Evolutionary conservation across 2,113 vertebrate genomes (phyloP), one percentile per base, ranked within the genome.

Genomic region (Pan troglodytes): DNA sequence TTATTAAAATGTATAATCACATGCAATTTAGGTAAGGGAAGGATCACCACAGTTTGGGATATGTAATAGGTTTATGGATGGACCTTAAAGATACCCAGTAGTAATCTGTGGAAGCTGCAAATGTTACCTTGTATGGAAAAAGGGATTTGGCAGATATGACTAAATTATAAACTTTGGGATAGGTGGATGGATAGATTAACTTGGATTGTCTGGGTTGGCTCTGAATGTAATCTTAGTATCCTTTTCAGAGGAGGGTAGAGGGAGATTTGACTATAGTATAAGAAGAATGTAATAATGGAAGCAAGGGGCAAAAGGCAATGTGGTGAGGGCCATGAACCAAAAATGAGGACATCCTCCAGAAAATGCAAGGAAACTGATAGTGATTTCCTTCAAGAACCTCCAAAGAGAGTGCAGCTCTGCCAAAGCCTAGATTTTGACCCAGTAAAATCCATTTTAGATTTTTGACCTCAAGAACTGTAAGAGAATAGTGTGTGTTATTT

Each of bases 321-420:
- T 17, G 11, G 20, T 40, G 23, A 27, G 7, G 23, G 7, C 11
- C 7, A 17, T 32, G 10, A 94, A 32, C 1, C n/a, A 16, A 72
- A 18, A 43, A 64, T 68, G 22, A 75, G 23, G 16, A 86, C 2
- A 43, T 20, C 14, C 3, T 95, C 14, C 8, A 57, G 38, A 55
- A 70, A 55, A 43, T n/a, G 27, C 5, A 75, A 45, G 32, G 48
- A 72, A 30, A 72, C 18, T 25, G 3, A 10, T 57, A 72, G 13
- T 25, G 3, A 10, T 57, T 32, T 2, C 45, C 6, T 20, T 5
- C 2, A 25, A 48, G 8, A 67, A 8, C 2, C 8, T 48, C 16
- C 11, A 0, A 8, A 67, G 6, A 11, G 23, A 67, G 5, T 38
- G 2, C 5, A 1, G 1, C 32, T 7, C 25, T 75, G 35, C 18